Percentiles rank a stretch among this genome's conserved stretches.
phyloP scores from a whole-genome alignment of 1,140 invertebrate species.

The Sarcophaga bullata region DNA sequence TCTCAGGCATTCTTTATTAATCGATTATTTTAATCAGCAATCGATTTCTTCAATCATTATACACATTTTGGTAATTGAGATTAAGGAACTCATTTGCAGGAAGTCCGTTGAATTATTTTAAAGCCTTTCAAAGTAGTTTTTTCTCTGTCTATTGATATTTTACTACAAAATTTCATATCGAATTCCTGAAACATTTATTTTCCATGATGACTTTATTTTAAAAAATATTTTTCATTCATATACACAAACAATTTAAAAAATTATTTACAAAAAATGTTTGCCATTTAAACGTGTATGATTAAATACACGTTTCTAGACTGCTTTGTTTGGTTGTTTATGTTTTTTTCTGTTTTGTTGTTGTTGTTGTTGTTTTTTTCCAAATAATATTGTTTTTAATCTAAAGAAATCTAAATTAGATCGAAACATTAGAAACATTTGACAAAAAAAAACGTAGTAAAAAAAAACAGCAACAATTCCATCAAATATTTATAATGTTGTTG shows the following conservation, averaged over 20 bases:
- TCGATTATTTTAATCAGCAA: too few relatives aligned
- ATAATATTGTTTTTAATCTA: background rate
- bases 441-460: too few relatives aligned
- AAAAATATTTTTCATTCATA: background rate
- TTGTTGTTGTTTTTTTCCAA: background rate
- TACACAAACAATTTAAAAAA: background rate
- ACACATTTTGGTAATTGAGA: too few relatives aligned
- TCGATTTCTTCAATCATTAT: too few relatives aligned
- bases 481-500: background rate
- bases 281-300: conserved; percentile 3
- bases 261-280: background rate
- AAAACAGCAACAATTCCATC: background rate
- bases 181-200: too few relatives aligned
- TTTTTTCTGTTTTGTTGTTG: background rate
- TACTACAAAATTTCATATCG: too few relatives aligned
- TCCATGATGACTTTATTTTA: background rate
- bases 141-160: too few relatives aligned
- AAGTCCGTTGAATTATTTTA: too few relatives aligned
- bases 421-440: background rate
- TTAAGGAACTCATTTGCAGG: too few relatives aligned
- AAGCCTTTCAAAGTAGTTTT: too few relatives aligned
- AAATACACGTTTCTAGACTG: background rate
- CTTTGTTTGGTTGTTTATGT: background rate
- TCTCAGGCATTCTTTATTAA: too few relatives aligned
- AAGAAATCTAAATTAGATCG: background rate